These are phyloP conservation scores for Lasioglossum zephyrum DNA, from an alignment of 2,888 invertebrate genomes.

Conservation along the genomic window DNA sequence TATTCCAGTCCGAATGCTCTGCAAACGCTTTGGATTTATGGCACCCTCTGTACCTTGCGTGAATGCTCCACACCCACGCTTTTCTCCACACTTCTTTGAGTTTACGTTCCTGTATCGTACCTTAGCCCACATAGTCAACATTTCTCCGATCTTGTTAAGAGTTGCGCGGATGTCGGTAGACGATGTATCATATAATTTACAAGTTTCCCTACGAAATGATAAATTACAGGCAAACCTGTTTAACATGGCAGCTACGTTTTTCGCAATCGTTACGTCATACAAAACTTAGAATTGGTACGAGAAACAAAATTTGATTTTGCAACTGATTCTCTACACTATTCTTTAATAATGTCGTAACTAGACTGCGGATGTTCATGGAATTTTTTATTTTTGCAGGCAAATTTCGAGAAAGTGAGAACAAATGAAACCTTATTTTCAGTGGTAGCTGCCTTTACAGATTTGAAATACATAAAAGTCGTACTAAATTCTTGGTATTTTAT, in stretches of 20 bases:
- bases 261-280: neutral
- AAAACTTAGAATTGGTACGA: neutral
- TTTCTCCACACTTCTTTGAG: slow-evolving; percentile 22
- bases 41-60: slow-evolving; percentile 53
- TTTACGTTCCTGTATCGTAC: neutral
- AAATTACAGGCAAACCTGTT: neutral
- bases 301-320: neutral
- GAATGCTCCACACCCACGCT: slow-evolving; percentile 20
- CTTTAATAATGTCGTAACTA: neutral
- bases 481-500: too few species aligned
- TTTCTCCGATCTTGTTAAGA: slow-evolving; percentile 12
- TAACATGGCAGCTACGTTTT: neutral
- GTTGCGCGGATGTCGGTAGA: neutral
- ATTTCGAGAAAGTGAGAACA: too few species aligned
- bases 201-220: neutral
- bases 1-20: slow-evolving; percentile 62
- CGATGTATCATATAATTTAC: slow-evolving; percentile 7
- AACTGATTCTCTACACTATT: neutral
- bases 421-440: too few species aligned
- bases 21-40: slow-evolving; percentile 67
- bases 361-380: too few species aligned
- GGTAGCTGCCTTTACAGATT: too few species aligned
- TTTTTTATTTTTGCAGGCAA: too few species aligned
- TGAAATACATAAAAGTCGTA: too few species aligned
- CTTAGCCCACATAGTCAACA: neutral